Percentiles rank a stretch among this genome's conserved stretches.
These are phyloP conservation scores for Anabacerthia variegaticeps DNA, from an alignment of 2,797 vertebrate species.

Conservation along the genomic window DNA sequence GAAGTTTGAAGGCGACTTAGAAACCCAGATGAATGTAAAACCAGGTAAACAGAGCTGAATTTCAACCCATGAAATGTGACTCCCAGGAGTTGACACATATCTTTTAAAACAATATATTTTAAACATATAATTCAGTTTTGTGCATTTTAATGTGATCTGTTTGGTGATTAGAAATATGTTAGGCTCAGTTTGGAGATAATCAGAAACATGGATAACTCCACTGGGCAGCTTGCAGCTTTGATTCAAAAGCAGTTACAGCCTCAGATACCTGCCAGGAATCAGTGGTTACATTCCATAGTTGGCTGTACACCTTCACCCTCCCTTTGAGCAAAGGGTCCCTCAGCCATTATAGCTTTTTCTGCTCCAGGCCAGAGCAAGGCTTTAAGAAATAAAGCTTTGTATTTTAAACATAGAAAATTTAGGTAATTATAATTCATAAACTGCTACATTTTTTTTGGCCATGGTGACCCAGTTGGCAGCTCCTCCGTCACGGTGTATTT, in stretches of 20 bases:
- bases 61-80: neutral
- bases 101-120: neutral
- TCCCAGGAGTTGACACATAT: neutral
- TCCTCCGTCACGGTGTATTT: neutral
- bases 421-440: neutral
- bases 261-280: neutral
- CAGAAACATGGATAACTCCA: neutral
- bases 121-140: neutral
- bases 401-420: neutral
- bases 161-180: neutral
- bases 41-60: neutral
- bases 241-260: neutral
- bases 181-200: neutral
- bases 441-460: neutral
- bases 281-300: neutral
- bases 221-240: neutral
- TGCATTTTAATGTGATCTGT: neutral
- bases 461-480: neutral
- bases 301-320: neutral
- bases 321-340: neutral
- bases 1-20: neutral
- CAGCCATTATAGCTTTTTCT: neutral
- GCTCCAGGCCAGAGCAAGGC: neutral
- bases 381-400: neutral
- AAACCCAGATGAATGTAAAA: neutral